Conservation (phyloP, 2,888 invertebrate species). For the Hirtodrosophila trivittata region DNA sequence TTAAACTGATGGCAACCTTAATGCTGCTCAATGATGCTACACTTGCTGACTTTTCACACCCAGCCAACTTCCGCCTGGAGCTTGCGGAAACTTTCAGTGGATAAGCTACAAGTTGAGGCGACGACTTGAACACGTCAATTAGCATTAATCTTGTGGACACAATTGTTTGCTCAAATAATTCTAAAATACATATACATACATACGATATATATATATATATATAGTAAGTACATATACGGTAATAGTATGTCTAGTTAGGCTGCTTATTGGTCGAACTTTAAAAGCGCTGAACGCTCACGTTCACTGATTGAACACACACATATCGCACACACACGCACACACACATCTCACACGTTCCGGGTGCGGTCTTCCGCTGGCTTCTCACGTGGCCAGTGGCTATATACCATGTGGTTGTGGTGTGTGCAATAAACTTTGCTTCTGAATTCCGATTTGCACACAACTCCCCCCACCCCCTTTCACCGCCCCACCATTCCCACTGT, state of each 20-base stretch:
- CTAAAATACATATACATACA: slow-evolving; percentile 3
- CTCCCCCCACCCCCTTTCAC: not conserved
- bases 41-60: slow-evolving; percentile 58
- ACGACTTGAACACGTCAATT: slow-evolving; percentile 55
- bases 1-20: not conserved
- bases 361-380: slow-evolving; percentile 7
- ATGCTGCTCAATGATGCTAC: slow-evolving; percentile 52
- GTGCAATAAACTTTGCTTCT: slow-evolving; percentile 25
- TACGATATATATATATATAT: slow-evolving; percentile 25
- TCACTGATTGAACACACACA: slow-evolving; percentile 6
- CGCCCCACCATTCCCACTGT: not conserved
- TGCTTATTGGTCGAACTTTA: slow-evolving; percentile 33
- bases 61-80: slow-evolving; percentile 48
- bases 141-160: slow-evolving; percentile 63
- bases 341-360: not conserved
- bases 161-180: slow-evolving; percentile 60
- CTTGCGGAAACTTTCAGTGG: slow-evolving; percentile 48
- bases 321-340: not conserved
- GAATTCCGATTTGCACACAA: slow-evolving; percentile 1
- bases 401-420: slow-evolving; percentile 22
- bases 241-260: not conserved
- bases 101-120: slow-evolving; percentile 29
- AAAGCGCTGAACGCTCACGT: slow-evolving; percentile 20
- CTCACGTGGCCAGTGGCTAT: slow-evolving; percentile 43
- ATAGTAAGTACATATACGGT: no score